Evolutionary conservation across 2,888 invertebrate species (phyloP).

Genomic region (Subacronicta megacephala): DNA sequence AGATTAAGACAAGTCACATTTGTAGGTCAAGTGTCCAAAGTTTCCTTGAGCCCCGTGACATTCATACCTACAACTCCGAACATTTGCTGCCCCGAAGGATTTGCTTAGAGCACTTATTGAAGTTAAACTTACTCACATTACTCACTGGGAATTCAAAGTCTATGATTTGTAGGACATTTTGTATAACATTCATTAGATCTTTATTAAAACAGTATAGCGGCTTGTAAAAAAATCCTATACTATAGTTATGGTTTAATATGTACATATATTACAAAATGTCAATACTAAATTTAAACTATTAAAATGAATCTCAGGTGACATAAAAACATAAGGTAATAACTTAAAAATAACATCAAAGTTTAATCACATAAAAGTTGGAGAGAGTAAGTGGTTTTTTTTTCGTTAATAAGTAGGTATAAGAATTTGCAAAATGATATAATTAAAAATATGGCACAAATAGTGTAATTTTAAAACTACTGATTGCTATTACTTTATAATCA

Average conservation of each 20-base stretch:
- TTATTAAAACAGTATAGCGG: conserved; percentile 64
- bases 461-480: too few relatives aligned
- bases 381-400: too few relatives aligned
- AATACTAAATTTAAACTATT: conserved; percentile 33
- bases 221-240: conserved; percentile 78
- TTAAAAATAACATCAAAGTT: conserved; percentile 32
- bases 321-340: conserved; percentile 13
- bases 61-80: conserved; percentile 37
- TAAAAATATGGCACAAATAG: too few relatives aligned
- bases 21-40: conserved; percentile 44
- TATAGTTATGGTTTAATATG: conserved; percentile 69
- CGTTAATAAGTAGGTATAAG: too few relatives aligned
- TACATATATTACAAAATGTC: conserved; percentile 81
- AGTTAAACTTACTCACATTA: conserved; percentile 39
- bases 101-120: conserved; percentile 42
- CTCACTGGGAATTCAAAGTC: conserved; percentile 47
- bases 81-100: conserved; percentile 33
- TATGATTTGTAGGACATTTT: conserved; percentile 53
- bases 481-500: too few relatives aligned
- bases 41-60: conserved; percentile 33
- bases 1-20: conserved; percentile 31
- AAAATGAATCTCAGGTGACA: conserved; percentile 34
- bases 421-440: too few relatives aligned
- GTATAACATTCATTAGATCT: conserved; percentile 56
- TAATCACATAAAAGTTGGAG: conserved; percentile 42